These are phyloP conservation scores for Phataginus tetradactyla DNA, from an alignment of 2,797 vertebrate genomes.

Conservation along the genomic window DNA sequence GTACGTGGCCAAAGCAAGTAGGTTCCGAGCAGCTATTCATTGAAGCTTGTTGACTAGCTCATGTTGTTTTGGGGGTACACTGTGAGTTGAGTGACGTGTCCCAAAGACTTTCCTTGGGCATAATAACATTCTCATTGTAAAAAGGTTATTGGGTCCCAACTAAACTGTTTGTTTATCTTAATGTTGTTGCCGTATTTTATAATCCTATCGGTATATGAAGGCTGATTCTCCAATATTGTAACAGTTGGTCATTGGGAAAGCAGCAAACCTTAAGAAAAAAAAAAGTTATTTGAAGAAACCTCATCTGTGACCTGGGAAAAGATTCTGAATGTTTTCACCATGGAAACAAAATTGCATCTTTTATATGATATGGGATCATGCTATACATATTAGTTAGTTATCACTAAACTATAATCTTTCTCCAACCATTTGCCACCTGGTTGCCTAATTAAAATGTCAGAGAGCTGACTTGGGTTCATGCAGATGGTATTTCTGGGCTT, in stretches of 20 bases:
- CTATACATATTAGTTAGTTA: background rate
- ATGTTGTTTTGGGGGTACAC: background rate
- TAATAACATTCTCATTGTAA: background rate
- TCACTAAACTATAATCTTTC: background rate
- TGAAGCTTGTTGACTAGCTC: background rate
- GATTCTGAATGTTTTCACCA: background rate
- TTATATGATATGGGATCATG: background rate
- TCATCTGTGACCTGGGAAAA: background rate
- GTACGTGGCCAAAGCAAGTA: background rate
- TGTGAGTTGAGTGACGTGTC: background rate
- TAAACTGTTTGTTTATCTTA: background rate
- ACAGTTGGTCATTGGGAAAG: background rate
- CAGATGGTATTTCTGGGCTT: background rate
- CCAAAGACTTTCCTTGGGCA: background rate
- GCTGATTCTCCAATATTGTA: background rate
- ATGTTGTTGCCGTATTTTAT: background rate
- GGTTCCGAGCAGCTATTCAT: background rate
- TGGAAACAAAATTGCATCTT: background rate
- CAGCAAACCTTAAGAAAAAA: background rate
- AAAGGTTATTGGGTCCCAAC: background rate
- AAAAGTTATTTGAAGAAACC: background rate
- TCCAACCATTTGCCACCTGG: background rate
- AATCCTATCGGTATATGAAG: background rate
- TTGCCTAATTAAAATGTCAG: background rate
- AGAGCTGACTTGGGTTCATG: background rate